A percentile compares a stretch with the other conserved stretches of the same genome.
Conservation (phyloP, 2,888 invertebrate species). For the Noctuana brunneofusca region DNA sequence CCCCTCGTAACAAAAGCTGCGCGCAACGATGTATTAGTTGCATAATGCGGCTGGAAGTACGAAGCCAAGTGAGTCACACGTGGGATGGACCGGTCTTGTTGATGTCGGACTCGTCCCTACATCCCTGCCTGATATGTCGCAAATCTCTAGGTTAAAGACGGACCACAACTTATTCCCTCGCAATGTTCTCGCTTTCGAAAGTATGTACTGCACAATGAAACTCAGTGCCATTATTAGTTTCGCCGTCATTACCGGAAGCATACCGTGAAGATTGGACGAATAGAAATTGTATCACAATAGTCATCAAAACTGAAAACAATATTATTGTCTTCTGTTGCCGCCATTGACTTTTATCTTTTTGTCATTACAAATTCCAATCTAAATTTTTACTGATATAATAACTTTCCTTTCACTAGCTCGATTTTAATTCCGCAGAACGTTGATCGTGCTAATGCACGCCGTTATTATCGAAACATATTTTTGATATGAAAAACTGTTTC, state of each 20-base stretch:
- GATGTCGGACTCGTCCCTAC: background rate
- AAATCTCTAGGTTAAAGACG: background rate
- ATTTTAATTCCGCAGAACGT: constrained; percentile 44
- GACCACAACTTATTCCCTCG: background rate
- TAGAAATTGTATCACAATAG: constrained; percentile 17
- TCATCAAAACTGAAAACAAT: constrained; percentile 17
- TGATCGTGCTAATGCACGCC: too few relatives aligned
- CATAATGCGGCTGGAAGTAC: background rate
- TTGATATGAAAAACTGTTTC: too few relatives aligned
- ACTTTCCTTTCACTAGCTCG: constrained; percentile 48
- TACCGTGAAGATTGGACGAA: constrained; percentile 20
- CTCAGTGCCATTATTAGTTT: background rate
- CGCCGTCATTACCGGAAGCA: constrained; percentile 7
- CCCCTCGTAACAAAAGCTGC: background rate
- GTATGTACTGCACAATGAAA: background rate
- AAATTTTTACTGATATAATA: constrained; percentile 36
- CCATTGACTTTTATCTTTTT: constrained; percentile 33
- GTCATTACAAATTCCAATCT: constrained; percentile 33
- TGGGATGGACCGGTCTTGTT: background rate
- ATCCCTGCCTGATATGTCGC: background rate
- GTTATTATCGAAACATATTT: too few relatives aligned
- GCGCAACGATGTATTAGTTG: background rate
- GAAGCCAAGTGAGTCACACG: constrained; percentile 3
- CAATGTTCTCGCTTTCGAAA: background rate
- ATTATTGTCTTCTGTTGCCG: constrained; percentile 33